Evolutionary conservation across 2,113 vertebrate genomes (phyloP), one percentile per base, ranked within the genome.

Genomic region (Tringa solitaria): DNA sequence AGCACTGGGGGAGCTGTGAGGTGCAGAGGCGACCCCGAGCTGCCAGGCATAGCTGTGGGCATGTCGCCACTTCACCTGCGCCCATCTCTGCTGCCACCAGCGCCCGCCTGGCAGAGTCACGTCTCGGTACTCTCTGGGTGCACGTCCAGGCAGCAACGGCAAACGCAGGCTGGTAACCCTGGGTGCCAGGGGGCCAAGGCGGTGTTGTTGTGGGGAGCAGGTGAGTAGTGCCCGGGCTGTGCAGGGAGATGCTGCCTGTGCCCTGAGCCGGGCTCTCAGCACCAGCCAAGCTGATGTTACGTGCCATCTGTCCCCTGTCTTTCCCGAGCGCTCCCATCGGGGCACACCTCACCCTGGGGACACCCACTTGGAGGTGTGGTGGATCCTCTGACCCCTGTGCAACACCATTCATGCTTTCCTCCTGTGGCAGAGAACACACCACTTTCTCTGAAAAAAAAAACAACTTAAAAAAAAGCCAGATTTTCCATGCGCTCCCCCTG

Each of bases 341-440:
- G 39, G 11, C 35, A 59, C 33, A 15, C 13, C 27, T 48, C 3
- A 2, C 8, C 39, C 33, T 1, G 6, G 78, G 12, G 41, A 23
- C 23, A 15, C 61, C 19, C 2, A 0, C 16, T 27, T 4, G 0
- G n/a, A 14, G 10, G 8, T n/a, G 32, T 12, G 1, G 1, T 32
- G 32, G 51, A 14, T 67, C 64, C 48, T 61, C 41, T 48, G 43
- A 41, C 7, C 10, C 12, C n/a, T 15, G 22, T 9, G 27, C 28
- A 22, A 35, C 54, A 43, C 14, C 18, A 72, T 72, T 39, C 9
- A 14, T 3, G 2, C 19, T 43, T 53, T 53, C 32, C 30, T 60
- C 39, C 37, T 10, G 7, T n/a, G 24, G 37, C 56, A 53, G 46
- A 30, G 32, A 43, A 53, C 1, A 2, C 1, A 1, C 12, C 4